Base-by-base conservation (phyloP, 1,140 invertebrate genomes). In the Drosophila ohnishii region DNA sequence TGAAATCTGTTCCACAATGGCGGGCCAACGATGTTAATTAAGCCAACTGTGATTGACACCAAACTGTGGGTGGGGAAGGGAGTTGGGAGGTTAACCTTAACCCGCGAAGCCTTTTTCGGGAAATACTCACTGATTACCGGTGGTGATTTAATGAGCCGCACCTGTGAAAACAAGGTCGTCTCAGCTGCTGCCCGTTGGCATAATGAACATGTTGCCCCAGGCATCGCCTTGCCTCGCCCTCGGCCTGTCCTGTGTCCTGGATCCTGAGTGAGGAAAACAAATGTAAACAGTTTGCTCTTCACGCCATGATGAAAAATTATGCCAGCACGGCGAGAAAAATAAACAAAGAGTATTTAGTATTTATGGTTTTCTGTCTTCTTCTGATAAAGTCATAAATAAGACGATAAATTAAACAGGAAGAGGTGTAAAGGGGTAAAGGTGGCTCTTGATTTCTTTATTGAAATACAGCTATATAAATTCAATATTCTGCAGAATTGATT, bases 251-350 rank as follows among this genome's bases (percentile, higher is more conserved):
- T 75, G 37, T 47, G 55, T 30, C 51, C 66, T 42, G 37, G 53
- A 50, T 57, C 30, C 69, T 40, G 63, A 58, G 32, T 78, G 47
- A 65, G 80, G 66, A 69, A 72, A 75, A 82, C 71, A 87, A 86
- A 86, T 86, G 82, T 87, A 86, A 86, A 83, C 83, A 79, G 83
- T 87, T 86, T 87, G 75, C 76, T 79, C 77, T 82, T 87, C 64
- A 76, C 65, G 79, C 75, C 83, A 57, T 69, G 75, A 86, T 87
- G 83, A 86, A 82, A 87, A 87, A 86, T 86, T 81, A 86, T 74
- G 62, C 78, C 63, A 39, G 42, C 50, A 57, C 48, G 62, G 53
- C 19, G 63, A 19, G 32, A 55, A 45, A 66, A 66, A 32, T 40
- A 22, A 14, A 14, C 32, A 22, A 22, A 22, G 1, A 34, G 10